Percentiles rank a stretch among this genome's conserved stretches.
Evolutionary conservation across 2,113 vertebrate species (phyloP).

Genomic region (Spermophilus dauricus): DNA sequence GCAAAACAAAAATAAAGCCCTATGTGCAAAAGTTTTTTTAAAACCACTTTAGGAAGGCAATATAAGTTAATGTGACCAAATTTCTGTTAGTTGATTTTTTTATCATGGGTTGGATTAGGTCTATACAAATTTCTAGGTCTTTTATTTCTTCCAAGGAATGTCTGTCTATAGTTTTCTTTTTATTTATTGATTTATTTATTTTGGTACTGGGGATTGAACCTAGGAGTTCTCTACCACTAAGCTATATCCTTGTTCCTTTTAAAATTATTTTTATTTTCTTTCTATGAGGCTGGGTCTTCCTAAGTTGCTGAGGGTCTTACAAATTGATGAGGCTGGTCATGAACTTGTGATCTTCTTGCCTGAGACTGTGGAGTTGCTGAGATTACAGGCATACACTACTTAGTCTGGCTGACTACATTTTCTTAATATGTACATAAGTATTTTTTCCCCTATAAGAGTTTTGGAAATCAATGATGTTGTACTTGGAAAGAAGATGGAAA

Average conservation of each 20-base stretch:
- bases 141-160: background rate
- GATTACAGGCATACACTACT: too few species aligned
- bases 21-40: background rate
- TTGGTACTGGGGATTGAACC: too few species aligned
- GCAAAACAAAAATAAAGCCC: background rate
- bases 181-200: too few species aligned
- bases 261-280: too few species aligned
- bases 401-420: background rate
- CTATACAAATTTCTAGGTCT: background rate
- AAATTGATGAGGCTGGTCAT: too few species aligned
- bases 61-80: background rate
- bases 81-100: background rate
- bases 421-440: background rate
- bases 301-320: too few species aligned
- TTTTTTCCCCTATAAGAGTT: background rate
- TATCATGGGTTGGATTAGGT: background rate
- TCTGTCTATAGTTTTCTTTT: slow-evolving; percentile 3
- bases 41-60: background rate
- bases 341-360: too few species aligned
- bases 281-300: too few species aligned
- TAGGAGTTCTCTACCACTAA: too few species aligned
- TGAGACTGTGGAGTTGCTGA: too few species aligned
- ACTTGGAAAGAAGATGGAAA: background rate
- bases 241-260: too few species aligned
- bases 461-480: slow-evolving; percentile 5